Base-by-base conservation (phyloP, 2,888 invertebrate species). In the Eupithecia abbreviata region DNA sequence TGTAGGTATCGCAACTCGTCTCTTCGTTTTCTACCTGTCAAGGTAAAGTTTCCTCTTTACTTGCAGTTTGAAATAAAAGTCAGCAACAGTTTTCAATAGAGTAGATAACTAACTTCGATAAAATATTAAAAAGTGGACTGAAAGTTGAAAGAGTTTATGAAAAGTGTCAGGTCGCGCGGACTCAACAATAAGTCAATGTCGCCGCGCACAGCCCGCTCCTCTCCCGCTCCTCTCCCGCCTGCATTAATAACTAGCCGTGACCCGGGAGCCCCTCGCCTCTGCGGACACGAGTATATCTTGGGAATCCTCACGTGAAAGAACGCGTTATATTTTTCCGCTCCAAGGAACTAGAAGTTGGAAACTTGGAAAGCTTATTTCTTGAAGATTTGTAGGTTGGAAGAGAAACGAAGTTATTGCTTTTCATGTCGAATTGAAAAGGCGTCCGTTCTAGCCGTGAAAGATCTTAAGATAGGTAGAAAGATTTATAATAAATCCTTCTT, bases 301-400 rank as follows among this genome's bases (percentile, higher is more conserved):
- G 67, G 45, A 4, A n/a, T 42, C 18, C 67, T 45, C 47, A 69
- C 69, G 18, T 73, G 75, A 73, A 71, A 66, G 72, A 74, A 72
- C 68, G 43, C 71, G 75, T 71, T 67, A 75, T 78, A 78, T 72
- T 70, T 77, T 76, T 74, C 74, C 78, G 74, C 70, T 73, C 58
- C 74, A 30, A 70, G 42, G 67, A 76, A 41, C 30, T 30, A 58
- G 58, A 58, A 62, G 66, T 77, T 75, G 55, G 66, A 77, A 75
- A 77, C 67, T 77, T 73, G 49, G 62, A 69, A 72, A 74, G 71
- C 49, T 62, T 73, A 69, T 76, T 76, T 72, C 51, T 76, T 68
- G 68, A 18, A 68, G 43, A 62, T 43, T 68, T 45, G 45, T 68
- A 12, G 43, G 18, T n/a, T 68, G 47, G 68, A 42, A 68, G 43